Evolutionary conservation across 1,140 invertebrate species (phyloP).

Genomic region (Probaryconus sp.): DNA sequence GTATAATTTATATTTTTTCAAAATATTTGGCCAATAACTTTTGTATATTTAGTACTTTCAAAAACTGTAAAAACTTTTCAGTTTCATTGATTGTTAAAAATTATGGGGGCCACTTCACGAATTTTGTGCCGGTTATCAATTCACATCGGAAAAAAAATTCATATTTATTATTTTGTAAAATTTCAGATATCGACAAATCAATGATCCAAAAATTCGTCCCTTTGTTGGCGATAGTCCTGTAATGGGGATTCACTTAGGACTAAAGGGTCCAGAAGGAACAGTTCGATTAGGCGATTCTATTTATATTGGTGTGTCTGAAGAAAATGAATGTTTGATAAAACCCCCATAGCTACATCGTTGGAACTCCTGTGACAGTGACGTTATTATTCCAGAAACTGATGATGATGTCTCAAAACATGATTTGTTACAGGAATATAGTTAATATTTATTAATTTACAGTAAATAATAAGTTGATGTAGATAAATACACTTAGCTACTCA

Average conservation of each 20-base stretch:
- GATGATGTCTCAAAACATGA: slow-evolving; percentile 33
- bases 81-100: too few relatives aligned
- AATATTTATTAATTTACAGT: too few relatives aligned
- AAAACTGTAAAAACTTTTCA: too few relatives aligned
- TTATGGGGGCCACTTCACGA: too few relatives aligned
- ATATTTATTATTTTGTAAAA: slow-evolving; percentile 12
- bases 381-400: slow-evolving; percentile 22
- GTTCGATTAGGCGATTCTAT: slow-evolving; percentile 73
- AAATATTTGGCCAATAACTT: too few relatives aligned
- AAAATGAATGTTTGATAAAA: slow-evolving; percentile 52
- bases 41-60: too few relatives aligned
- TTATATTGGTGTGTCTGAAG: slow-evolving; percentile 69
- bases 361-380: slow-evolving; percentile 71
- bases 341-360: slow-evolving; percentile 74
- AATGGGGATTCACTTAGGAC: slow-evolving; percentile 75
- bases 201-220: slow-evolving; percentile 64
- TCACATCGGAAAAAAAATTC: too few relatives aligned
- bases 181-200: slow-evolving; percentile 73
- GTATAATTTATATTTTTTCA: too few relatives aligned
- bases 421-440: slow-evolving; percentile 18
- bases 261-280: slow-evolving; percentile 61
- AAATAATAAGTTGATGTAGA: too few relatives aligned
- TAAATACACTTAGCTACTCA: too few relatives aligned
- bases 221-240: slow-evolving; percentile 69
- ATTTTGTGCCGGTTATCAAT: too few relatives aligned